Evolutionary conservation across 2,797 vertebrate genomes (phyloP).

Genomic region (Aphelocoma californica): DNA sequence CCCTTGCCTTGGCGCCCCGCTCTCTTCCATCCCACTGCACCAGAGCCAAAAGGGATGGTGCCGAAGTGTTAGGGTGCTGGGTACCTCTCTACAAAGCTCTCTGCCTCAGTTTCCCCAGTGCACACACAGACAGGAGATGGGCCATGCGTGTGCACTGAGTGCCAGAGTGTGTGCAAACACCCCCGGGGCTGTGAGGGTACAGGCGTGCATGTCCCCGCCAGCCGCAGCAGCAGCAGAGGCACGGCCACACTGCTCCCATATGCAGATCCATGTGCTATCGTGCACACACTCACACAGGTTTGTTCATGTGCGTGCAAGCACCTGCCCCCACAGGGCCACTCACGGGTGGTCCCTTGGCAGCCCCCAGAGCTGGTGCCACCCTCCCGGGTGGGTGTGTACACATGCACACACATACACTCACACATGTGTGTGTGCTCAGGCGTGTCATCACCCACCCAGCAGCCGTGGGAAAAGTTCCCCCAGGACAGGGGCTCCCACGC

Average conservation of each 20-base stretch:
- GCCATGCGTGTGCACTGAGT: rapidly evolving
- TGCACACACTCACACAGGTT: rapidly evolving
- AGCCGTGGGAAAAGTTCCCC: conserved; percentile 29
- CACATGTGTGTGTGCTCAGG: neutral
- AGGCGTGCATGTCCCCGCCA: rapidly evolving
- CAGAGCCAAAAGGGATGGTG: neutral
- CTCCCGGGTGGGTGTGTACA: rapidly evolving
- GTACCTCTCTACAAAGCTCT: neutral
- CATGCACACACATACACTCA: neutral
- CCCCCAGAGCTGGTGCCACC: neutral
- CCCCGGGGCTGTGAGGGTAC: rapidly evolving
- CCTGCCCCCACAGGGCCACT: neutral
- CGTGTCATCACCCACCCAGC: rapidly evolving
- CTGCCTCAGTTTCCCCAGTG: neutral
- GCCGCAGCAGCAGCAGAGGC: neutral
- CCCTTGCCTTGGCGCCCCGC: rapidly evolving
- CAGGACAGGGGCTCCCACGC: neutral
- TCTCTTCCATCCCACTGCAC: neutral
- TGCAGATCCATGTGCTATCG: rapidly evolving
- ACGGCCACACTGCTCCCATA: neutral
- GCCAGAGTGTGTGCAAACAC: rapidly evolving
- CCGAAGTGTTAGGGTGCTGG: rapidly evolving
- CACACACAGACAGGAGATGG: rapidly evolving
- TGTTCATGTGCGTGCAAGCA: neutral
- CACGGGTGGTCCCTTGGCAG: rapidly evolving